Percentiles rank a stretch among this genome's conserved stretches.
These are phyloP conservation scores for Iguana delicatissima DNA, from an alignment of 2,797 vertebrate genomes.

Conservation along the genomic window DNA sequence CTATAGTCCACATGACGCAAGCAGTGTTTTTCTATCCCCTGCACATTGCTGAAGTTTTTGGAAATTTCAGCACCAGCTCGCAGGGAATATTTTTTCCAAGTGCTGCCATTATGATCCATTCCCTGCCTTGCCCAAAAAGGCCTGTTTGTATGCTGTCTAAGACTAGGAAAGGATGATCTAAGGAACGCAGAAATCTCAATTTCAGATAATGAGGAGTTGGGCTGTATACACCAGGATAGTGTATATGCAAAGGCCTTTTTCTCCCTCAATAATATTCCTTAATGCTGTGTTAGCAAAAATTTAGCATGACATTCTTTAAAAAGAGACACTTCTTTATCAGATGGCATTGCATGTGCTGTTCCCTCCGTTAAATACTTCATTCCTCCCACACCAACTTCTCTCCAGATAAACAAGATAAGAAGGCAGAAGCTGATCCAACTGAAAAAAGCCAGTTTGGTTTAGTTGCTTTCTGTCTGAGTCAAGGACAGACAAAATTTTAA, in stretches of 20 bases:
- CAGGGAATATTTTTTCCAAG: too few species aligned
- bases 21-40: too few species aligned
- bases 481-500: constrained; percentile 20
- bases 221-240: constrained; percentile 23
- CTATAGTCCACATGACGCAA: too few species aligned
- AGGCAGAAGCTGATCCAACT: constrained; percentile 28
- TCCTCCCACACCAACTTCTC: constrained; percentile 34
- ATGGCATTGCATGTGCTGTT: constrained; percentile 46
- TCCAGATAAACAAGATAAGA: constrained; percentile 5
- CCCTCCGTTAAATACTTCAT: constrained; percentile 35
- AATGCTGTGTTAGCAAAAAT: constrained; percentile 37
- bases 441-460: constrained; percentile 20
- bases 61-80: too few species aligned
- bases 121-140: too few species aligned
- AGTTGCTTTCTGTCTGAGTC: constrained; percentile 25
- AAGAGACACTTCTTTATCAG: constrained; percentile 28
- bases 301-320: constrained; percentile 45
- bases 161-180: not conserved
- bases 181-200: not conserved
- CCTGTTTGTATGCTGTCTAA: not conserved
- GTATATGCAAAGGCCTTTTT: constrained; percentile 27
- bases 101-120: too few species aligned
- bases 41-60: too few species aligned
- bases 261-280: constrained; percentile 32
- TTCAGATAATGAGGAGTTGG: not conserved